These are phyloP conservation scores for Gortyna flavago DNA, from an alignment of 2,888 invertebrate species.

Conservation along the genomic window DNA sequence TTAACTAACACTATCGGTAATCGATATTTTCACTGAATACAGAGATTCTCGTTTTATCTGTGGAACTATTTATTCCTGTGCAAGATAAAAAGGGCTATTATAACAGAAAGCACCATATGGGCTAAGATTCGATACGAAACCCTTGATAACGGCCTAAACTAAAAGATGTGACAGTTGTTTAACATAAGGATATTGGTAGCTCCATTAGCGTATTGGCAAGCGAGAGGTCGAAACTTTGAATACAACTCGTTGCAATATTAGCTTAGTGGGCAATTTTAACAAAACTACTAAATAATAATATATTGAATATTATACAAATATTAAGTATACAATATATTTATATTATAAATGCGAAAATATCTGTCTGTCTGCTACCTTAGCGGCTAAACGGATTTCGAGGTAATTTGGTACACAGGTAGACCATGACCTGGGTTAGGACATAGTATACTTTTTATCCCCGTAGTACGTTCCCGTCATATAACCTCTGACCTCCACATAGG, in stretches of 20 bases:
- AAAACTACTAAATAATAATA: too few relatives aligned
- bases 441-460: background rate
- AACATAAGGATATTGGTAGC: background rate
- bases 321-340: background rate
- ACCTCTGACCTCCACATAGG: background rate
- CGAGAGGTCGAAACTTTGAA: background rate
- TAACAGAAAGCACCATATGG: slow-evolving; percentile 36
- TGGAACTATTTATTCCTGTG: background rate
- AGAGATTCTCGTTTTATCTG: background rate
- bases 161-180: background rate
- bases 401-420: background rate
- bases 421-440: background rate
- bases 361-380: background rate
- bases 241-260: background rate
- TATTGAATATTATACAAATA: background rate
- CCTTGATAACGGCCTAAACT: background rate
- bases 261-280: background rate
- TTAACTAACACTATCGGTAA: background rate
- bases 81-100: background rate
- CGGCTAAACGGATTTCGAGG: background rate
- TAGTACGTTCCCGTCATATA: background rate
- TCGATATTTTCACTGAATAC: too few relatives aligned
- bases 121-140: slow-evolving; percentile 4
- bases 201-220: background rate
- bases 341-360: background rate